Base-by-base conservation (phyloP, 2,888 invertebrate genomes). In the Dicycla oo region DNA sequence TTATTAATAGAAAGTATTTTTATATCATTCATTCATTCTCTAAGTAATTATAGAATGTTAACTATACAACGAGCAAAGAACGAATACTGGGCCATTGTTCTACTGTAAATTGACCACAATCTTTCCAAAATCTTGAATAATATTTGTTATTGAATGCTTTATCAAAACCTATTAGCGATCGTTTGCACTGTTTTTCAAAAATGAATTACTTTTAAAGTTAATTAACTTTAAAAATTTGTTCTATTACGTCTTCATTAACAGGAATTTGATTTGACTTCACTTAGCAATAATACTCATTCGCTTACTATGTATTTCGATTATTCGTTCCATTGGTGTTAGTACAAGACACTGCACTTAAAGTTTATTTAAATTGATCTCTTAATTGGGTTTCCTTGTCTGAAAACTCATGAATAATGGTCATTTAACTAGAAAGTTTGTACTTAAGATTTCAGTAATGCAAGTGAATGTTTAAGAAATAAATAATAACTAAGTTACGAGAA, bases 261-360 rank as follows among this genome's bases (percentile, higher is more conserved):
- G 20, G 68, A 85, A 40, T 18, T 63, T 49, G 61, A 62, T 69
- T 69, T 38, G 23, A 23, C 61, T 73, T 73, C 56, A 73, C 74
- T 74, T 69, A 80, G 63, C 67, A 73, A 82, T 82, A 87, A 86
- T 85, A 86, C 87, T 88, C 70, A 82, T 85, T 80, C 79, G 72
- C 51, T 77, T 71, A 75, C 80, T 85, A 83, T n/a, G n/a, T n/a
- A n/a, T 83, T 87, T 78, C 72, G 79, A 85, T 88, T 85, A 84
- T 84, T 84, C 80, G 78, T 84, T 78, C 77, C 72, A 85, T 86
- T 84, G 76, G 73, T 83, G 67, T 77, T 74, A 73, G 81, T 75
- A 88, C 88, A 82, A 87, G 86, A 84, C 65, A 87, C 72, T 88
- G 86, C 90, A 90, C 89, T 91, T 88, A 70, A 78, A 82, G 68